These are phyloP conservation scores for Hipparchia sbordonii DNA, from an alignment of 2,888 invertebrate species.

Conservation along the genomic window DNA sequence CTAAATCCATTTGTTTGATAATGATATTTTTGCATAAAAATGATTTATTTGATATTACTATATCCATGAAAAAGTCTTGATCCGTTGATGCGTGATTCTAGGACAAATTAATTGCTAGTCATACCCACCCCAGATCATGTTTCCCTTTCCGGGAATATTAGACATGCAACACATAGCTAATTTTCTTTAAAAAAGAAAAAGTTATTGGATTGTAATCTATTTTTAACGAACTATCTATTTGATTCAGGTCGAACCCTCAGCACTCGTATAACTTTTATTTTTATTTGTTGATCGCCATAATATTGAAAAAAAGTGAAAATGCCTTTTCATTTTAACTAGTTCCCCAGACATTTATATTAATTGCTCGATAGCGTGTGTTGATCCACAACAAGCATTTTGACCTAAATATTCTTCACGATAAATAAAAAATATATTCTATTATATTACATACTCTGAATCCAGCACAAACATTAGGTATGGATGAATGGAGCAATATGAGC, in stretches of 20 bases:
- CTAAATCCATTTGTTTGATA: too few species aligned
- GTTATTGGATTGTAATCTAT: neutral
- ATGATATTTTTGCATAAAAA: too few species aligned
- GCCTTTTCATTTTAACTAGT: slow-evolving; percentile 22
- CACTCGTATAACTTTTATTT: neutral
- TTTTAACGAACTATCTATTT: neutral
- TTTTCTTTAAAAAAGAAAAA: neutral
- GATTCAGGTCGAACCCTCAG: neutral
- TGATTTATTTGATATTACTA: neutral
- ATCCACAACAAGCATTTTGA: slow-evolving; percentile 27
- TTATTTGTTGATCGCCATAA: slow-evolving; percentile 11
- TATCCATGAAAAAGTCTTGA: neutral
- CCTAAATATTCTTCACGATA: slow-evolving; percentile 26
- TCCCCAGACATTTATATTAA: slow-evolving; percentile 28
- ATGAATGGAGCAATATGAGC: slow-evolving; percentile 9
- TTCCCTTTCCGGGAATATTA: neutral
- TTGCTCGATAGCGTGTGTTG: slow-evolving; percentile 35
- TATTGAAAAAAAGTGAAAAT: slow-evolving; percentile 24
- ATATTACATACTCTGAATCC: slow-evolving; percentile 21
- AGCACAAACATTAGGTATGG: slow-evolving; percentile 9
- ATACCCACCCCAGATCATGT: neutral
- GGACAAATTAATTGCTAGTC: neutral
- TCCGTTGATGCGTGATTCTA: neutral
- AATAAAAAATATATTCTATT: slow-evolving; percentile 23
- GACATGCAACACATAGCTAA: neutral